Evolutionary conservation across 2,797 vertebrate genomes (phyloP).

Genomic region (Euphonia xanthogaster): DNA sequence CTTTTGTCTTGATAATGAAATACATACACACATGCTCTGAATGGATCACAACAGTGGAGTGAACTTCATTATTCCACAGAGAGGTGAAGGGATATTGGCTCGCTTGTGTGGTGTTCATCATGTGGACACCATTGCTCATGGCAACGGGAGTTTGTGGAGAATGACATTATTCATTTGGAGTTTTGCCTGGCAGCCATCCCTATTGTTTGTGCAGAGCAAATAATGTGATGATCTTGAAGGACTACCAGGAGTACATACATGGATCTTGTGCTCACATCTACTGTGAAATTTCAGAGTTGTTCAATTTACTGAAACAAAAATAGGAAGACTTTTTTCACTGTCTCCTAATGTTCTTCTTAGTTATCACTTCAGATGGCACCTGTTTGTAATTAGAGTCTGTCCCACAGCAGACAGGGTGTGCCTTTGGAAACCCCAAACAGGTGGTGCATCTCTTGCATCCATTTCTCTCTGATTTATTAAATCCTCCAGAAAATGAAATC

Average conservation of each 20-base stretch:
- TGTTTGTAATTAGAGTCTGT: not conserved
- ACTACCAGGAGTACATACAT: not conserved
- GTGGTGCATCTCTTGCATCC: not conserved
- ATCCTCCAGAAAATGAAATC: not conserved
- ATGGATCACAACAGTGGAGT: not conserved
- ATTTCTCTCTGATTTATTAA: not conserved
- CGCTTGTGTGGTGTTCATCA: not conserved
- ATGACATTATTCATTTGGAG: not conserved
- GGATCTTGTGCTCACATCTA: not conserved
- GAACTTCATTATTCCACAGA: conserved; percentile 20
- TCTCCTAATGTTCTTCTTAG: not conserved
- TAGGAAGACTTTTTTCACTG: not conserved
- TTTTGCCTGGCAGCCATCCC: not conserved
- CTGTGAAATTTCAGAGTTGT: not conserved
- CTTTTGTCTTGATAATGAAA: conserved; percentile 30
- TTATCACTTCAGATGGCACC: not conserved
- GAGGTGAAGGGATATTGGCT: not conserved
- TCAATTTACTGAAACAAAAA: not conserved
- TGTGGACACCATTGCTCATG: not conserved
- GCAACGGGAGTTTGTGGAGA: not conserved
- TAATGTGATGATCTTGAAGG: not conserved
- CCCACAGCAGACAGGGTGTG: not conserved
- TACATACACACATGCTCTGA: not conserved
- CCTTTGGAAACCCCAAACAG: not conserved
- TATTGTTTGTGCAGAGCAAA: not conserved